Evolutionary conservation across 2,797 vertebrate genomes (phyloP), one percentile per base, ranked within the genome.

Genomic region (Cuniculus paca): DNA sequence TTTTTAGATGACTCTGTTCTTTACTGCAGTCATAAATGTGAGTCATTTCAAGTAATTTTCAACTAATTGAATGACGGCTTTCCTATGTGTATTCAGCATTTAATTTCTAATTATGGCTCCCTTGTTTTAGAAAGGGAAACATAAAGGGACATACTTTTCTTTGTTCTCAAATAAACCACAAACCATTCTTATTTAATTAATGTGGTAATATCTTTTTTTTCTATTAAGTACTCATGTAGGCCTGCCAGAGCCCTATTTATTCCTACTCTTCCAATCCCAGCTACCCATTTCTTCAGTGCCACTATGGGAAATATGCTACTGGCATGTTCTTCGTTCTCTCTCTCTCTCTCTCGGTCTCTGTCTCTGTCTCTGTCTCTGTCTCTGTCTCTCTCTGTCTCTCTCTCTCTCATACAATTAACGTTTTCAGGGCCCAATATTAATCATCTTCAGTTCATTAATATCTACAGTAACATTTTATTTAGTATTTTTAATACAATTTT

Each of bases 41-140:
- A 72, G 13, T 78, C 31, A 90, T 95, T 96, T 95, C 42, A 84
- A 81, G 39, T 91, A 87, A 82, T 83, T 93, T 88, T 48, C 8
- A 87, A 72, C 19, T 91, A 93, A 91, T 77, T 87, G 11, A 79
- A 54, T 90, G 52, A 95, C 39, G 77, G 20, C 28, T 93, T 93
- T 19, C 39, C 24, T 89, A 34, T 80, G 58, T 65, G 9, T 95
- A 79, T 93, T 96, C n/a, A 89, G 16, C 50, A 92, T 87, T 88
- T 97, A 94, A 95, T 90, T 97, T 97, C 63, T 95, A 65, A 85
- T 74, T 94, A 61, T 1, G 26, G 6, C n/a, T 87, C 80, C 91
- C 74, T 90, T 95, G n/a, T 79, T 60, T 97, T 80, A 86, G 63
- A 96, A 65, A 50, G 54, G 91, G 63, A 88, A 96, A 93, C 61